Evolutionary conservation across 2,797 vertebrate species (phyloP).

Genomic region (Chaetodon trifasciatus): DNA sequence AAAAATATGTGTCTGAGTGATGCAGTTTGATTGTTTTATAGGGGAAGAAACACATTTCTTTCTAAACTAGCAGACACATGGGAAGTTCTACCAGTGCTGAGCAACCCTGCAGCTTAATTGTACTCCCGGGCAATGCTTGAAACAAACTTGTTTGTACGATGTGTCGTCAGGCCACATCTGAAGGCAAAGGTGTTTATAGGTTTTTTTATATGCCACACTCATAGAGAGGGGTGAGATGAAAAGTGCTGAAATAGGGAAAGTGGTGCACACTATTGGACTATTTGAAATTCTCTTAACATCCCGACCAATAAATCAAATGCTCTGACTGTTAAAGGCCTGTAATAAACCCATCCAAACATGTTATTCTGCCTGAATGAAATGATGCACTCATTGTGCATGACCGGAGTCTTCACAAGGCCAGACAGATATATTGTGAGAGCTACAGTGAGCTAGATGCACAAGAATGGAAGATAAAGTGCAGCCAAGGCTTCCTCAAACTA

Average conservation of each 20-base stretch:
- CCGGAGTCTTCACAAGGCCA: too few relatives aligned
- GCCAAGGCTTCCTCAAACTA: too few relatives aligned
- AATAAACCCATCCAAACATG: too few relatives aligned
- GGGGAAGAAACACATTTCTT: constrained; percentile 22
- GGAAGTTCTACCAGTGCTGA: constrained; percentile 12
- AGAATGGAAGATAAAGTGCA: too few relatives aligned
- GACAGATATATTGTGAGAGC: too few relatives aligned
- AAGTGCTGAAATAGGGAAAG: not conserved
- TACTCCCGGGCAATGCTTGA: not conserved
- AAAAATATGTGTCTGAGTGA: constrained; percentile 37
- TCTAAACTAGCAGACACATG: constrained; percentile 22
- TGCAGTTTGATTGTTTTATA: constrained; percentile 33
- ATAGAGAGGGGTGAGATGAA: not conserved
- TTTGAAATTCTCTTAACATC: too few relatives aligned
- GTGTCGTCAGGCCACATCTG: constrained; percentile 1
- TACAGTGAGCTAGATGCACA: too few relatives aligned
- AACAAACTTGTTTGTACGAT: not conserved
- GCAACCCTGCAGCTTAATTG: constrained; percentile 1
- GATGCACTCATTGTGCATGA: too few relatives aligned
- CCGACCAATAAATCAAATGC: too few relatives aligned
- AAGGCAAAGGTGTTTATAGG: not conserved
- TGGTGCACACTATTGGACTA: not conserved
- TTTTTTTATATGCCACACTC: not conserved
- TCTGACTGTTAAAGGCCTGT: too few relatives aligned
- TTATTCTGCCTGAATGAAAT: too few relatives aligned